These are phyloP conservation scores for Mellivora capensis DNA, from an alignment of 2,113 vertebrate species.

Conservation along the genomic window DNA sequence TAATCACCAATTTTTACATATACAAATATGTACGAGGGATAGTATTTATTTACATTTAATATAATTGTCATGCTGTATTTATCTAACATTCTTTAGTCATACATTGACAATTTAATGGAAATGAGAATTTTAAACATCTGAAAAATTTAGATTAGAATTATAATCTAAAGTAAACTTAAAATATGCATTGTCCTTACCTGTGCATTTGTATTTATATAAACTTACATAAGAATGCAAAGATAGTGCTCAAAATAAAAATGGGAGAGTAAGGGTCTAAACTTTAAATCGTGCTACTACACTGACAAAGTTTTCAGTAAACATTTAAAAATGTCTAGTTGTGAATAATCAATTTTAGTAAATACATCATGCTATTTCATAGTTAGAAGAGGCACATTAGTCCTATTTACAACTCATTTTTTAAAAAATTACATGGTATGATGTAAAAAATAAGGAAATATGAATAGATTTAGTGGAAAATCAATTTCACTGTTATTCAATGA, in stretches of 20 bases:
- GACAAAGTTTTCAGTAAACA: not conserved
- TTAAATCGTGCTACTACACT: not conserved
- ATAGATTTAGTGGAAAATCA: slow-evolving; percentile 1
- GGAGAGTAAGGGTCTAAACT: not conserved
- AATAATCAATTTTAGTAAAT: slow-evolving; percentile 26
- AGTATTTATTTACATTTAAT: slow-evolving; percentile 20
- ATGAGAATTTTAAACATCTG: not conserved
- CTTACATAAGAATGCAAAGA: not conserved
- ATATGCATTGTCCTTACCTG: not conserved
- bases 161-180: slow-evolving; percentile 32
- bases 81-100: not conserved
- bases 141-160: slow-evolving; percentile 12
- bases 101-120: not conserved
- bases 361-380: not conserved
- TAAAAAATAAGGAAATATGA: slow-evolving; percentile 22
- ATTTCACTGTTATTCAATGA: not conserved
- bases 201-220: not conserved
- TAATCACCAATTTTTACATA: not conserved
- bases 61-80: not conserved
- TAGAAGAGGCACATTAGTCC: not conserved
- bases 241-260: not conserved
- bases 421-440: not conserved
- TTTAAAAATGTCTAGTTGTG: not conserved
- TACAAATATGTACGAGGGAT: not conserved
- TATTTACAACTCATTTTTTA: not conserved